Evolutionary conservation across 2,888 invertebrate species (phyloP).

Genomic region (Epirrhoe alternata): DNA sequence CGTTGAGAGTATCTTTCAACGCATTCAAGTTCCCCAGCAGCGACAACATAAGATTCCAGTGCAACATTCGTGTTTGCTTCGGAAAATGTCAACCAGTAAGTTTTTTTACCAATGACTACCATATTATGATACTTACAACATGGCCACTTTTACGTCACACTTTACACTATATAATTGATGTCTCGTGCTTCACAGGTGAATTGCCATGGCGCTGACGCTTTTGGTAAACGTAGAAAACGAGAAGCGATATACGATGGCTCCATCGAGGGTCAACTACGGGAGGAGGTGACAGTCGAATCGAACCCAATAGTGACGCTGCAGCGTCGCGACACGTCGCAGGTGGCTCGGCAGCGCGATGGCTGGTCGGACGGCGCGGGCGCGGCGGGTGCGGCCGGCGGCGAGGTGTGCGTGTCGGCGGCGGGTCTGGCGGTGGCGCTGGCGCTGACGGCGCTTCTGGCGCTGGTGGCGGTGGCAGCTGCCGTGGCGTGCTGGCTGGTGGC

Average conservation of each 20-base stretch:
- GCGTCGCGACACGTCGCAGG: conserved; percentile 91
- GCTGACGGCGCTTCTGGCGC: conserved; percentile 94
- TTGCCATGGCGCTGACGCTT: conserved; percentile 95
- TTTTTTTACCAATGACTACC: neutral
- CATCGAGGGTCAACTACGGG: conserved; percentile 93
- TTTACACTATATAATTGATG: neutral
- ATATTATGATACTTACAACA: neutral
- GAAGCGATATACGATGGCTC: conserved; percentile 80
- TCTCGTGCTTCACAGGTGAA: conserved; percentile 87
- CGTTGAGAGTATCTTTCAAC: conserved; percentile 94
- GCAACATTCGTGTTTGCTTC: conserved; percentile 97
- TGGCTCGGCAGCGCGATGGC: conserved; percentile 92
- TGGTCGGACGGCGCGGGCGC: conserved; percentile 86
- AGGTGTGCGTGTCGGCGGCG: conserved; percentile 97
- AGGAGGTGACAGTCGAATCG: conserved; percentile 96
- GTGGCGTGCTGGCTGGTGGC: conserved; percentile 98
- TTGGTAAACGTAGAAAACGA: conserved; percentile 91
- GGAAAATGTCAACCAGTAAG: conserved; percentile 97
- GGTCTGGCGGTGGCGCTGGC: conserved; percentile 96
- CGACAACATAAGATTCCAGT: conserved; percentile 97
- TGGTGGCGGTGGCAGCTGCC: conserved; percentile 97
- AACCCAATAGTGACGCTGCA: conserved; percentile 96
- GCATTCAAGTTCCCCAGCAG: conserved; percentile 98
- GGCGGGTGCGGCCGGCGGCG: conserved; percentile 86
- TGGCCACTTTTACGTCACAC: neutral